Conservation (phyloP, 2,113 vertebrate genomes). For the Sitta europaea region DNA sequence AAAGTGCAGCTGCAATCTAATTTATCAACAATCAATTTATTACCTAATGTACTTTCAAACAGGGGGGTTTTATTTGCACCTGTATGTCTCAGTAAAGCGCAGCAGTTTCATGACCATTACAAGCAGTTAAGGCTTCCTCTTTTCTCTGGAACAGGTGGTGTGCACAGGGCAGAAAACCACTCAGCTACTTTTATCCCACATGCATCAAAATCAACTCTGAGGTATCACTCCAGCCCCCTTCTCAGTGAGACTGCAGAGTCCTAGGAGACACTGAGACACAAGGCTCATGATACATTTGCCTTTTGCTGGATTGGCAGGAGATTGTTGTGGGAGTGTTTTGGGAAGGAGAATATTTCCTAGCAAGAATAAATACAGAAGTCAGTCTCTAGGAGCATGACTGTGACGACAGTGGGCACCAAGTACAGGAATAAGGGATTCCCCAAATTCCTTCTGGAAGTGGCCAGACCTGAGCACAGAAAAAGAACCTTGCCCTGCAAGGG, state of each 20-base stretch:
- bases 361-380: background rate
- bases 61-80: background rate
- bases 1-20: background rate
- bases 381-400: background rate
- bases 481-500: background rate
- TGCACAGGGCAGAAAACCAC: background rate
- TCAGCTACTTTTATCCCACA: background rate
- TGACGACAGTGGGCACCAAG: background rate
- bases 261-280: background rate
- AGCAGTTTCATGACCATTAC: conserved; percentile 10
- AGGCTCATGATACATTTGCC: background rate
- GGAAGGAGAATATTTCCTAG: background rate
- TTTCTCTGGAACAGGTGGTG: conserved; percentile 49
- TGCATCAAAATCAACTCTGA: background rate
- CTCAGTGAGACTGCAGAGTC: background rate
- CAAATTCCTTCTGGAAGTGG: background rate
- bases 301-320: background rate
- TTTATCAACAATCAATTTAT: background rate
- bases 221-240: background rate
- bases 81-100: background rate
- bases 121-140: conserved; percentile 45
- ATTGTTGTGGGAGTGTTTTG: background rate
- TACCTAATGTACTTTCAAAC: background rate
- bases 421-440: background rate
- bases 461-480: background rate